Conservation (phyloP, 1,140 invertebrate genomes). For the Sycophaga agraensis region DNA sequence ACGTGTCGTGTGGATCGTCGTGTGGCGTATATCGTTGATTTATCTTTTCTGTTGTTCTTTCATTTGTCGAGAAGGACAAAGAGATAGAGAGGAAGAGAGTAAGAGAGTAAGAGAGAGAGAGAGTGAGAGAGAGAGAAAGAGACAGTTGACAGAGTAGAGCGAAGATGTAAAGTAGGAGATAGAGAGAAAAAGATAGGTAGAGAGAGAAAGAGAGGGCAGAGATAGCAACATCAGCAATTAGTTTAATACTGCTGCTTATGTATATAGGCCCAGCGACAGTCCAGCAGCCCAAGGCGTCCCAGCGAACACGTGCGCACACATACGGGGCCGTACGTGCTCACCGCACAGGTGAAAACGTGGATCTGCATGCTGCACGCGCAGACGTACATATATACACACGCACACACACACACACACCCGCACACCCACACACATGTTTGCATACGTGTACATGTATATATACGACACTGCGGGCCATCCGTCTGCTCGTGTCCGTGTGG, state of each 20-base stretch:
- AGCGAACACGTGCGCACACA: not conserved
- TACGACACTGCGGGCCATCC: too few species aligned
- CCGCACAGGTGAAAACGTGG: too few species aligned
- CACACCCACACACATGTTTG: not conserved
- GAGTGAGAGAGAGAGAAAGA: not conserved
- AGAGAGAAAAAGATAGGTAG: too few species aligned
- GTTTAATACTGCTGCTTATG: too few species aligned
- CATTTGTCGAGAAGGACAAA: too few species aligned
- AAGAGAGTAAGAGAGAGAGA: not conserved
- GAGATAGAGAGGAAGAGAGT: too few species aligned
- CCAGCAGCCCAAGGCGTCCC: constrained; percentile 8
- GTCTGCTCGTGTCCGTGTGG: too few species aligned
- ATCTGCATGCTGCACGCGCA: not conserved
- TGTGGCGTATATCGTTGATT: too few species aligned
- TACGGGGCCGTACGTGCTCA: not conserved
- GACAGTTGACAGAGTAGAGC: not conserved
- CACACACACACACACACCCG: not conserved
- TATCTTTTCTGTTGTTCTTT: too few species aligned
- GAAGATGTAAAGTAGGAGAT: not conserved
- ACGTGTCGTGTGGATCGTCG: too few species aligned
- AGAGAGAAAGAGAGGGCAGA: constrained; percentile 10
- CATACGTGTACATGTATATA: not conserved
- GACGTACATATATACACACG: not conserved
- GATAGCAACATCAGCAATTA: constrained; percentile 9
- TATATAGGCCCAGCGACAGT: constrained; percentile 10